Evolutionary conservation across 2,113 vertebrate species (phyloP).

Genomic region (Sminthopsis crassicaudata): DNA sequence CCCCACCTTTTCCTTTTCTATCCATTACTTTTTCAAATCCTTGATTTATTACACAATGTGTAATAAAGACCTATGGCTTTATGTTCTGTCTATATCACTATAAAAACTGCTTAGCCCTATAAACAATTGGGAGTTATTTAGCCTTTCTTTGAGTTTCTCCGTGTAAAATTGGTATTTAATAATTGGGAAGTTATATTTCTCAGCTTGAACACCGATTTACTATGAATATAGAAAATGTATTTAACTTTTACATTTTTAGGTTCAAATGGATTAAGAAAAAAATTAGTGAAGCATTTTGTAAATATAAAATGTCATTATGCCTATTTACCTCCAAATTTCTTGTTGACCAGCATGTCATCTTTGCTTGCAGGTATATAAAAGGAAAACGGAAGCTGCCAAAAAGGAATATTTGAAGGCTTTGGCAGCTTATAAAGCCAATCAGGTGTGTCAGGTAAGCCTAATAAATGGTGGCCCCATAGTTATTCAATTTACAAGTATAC

Average conservation of each 20-base stretch:
- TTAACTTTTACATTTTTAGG: slow-evolving; percentile 26
- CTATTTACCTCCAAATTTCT: slow-evolving; percentile 2
- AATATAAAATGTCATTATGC: neutral
- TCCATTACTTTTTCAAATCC: neutral
- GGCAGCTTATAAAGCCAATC: slow-evolving; percentile 88
- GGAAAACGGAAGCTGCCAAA: slow-evolving; percentile 92
- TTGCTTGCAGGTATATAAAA: slow-evolving; percentile 89
- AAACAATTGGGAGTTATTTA: neutral
- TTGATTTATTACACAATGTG: neutral
- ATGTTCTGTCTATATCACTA: neutral
- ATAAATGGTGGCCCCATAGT: neutral
- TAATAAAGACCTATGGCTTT: neutral
- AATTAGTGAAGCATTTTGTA: neutral
- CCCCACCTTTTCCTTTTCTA: neutral
- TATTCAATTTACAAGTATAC: neutral
- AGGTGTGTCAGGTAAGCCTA: slow-evolving; percentile 86
- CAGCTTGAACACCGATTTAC: slow-evolving; percentile 16
- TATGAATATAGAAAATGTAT: slow-evolving; percentile 39
- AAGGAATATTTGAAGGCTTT: slow-evolving; percentile 93
- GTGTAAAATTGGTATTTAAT: slow-evolving; percentile 38
- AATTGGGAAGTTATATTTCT: slow-evolving; percentile 13
- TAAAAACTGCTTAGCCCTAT: neutral
- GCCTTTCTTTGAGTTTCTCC: slow-evolving; percentile 25
- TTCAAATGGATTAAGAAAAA: neutral
- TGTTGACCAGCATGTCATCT: neutral